Base-by-base conservation (phyloP, 1,140 invertebrate species). In the Tyrophagus putrescentiae region DNA sequence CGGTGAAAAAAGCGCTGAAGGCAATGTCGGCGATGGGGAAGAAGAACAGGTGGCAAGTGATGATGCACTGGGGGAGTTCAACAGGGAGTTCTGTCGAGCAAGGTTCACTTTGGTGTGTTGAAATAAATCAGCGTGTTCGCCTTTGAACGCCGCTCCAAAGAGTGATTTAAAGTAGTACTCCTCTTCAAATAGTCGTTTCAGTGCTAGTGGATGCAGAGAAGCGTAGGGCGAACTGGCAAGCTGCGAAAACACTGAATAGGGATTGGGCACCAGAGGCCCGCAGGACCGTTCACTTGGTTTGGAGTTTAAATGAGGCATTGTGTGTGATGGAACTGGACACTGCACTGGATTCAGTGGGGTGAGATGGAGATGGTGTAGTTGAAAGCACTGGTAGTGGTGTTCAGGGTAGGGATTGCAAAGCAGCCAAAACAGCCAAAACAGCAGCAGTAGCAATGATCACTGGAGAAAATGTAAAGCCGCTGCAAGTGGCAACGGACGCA, bases 121-220 rank as follows among this genome's bases (percentile, higher is more conserved):
- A 13, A 13, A 21, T 39, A 39, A 39, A 39, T 48, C 45, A 7
- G 45, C 45, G 31, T 25, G 31, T 9, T 25, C 13, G 31, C 18
- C 31, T 48, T 21, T 25, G 7, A 29, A 7, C 31, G 7, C 31
- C 31, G 7, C 13, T 48, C 21, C 7, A 21, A 48, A 48, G 7
- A 48, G 18, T 7, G 45, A 48, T 21, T 48, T 48, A 29, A 48
- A 48, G 18, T 48, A 48, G 18, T 48, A 48, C 18, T 48, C 45
- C 45, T 48, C 45, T 18, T 48, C 45, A 21, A 48, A 7, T 18
- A 48, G 18, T 7, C 45, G 45, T 21, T 48, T 48, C 21, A 48
- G 18, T 48, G 45, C 45, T 29, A 48, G 9, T 21, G 45, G 18
- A 21, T 48, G 45, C 7, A 48, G 45, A 7, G 45, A 39, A 39